phyloP scores from a whole-genome alignment of 2,797 vertebrate genomes.

The Rhinella marina region DNA sequence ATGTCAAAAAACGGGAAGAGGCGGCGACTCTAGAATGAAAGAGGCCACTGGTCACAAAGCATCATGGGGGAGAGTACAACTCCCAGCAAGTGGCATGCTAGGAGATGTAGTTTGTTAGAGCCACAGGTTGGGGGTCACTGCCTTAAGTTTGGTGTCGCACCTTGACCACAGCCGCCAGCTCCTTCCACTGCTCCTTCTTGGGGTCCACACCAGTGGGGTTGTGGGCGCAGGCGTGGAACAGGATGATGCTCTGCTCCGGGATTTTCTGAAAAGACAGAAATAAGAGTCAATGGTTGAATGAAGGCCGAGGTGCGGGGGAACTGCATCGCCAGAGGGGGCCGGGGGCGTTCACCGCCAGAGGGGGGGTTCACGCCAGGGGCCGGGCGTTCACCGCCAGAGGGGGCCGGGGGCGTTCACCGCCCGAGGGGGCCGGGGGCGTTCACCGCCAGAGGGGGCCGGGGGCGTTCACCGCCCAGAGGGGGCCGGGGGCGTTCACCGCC shows the following conservation, averaged over 20 bases:
- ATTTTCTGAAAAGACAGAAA: conserved; percentile 84
- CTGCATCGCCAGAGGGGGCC: background rate
- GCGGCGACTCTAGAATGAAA: conserved; percentile 84
- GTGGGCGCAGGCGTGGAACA: conserved; percentile 95
- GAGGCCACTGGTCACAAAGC: too few relatives aligned
- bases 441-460: background rate
- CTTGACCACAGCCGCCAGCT: conserved; percentile 85
- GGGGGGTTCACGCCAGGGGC: too few relatives aligned
- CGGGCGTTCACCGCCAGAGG: background rate
- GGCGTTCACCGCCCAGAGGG: background rate
- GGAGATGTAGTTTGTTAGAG: too few relatives aligned
- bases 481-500: background rate
- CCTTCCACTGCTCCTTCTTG: conserved; percentile 92
- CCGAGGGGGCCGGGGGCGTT: too few relatives aligned
- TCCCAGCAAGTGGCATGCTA: too few relatives aligned
- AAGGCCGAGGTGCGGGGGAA: too few relatives aligned
- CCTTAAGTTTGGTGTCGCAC: conserved; percentile 63
- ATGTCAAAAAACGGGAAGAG: conserved; percentile 97
- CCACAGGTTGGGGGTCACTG: too few relatives aligned
- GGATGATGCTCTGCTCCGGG: conserved; percentile 89
- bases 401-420: too few relatives aligned
- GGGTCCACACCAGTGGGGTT: conserved; percentile 99
- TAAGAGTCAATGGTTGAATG: background rate
- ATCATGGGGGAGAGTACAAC: too few relatives aligned
- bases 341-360: background rate